Evolutionary conservation across 2,797 vertebrate species (phyloP).

Genomic region (Pangasius macronema): DNA sequence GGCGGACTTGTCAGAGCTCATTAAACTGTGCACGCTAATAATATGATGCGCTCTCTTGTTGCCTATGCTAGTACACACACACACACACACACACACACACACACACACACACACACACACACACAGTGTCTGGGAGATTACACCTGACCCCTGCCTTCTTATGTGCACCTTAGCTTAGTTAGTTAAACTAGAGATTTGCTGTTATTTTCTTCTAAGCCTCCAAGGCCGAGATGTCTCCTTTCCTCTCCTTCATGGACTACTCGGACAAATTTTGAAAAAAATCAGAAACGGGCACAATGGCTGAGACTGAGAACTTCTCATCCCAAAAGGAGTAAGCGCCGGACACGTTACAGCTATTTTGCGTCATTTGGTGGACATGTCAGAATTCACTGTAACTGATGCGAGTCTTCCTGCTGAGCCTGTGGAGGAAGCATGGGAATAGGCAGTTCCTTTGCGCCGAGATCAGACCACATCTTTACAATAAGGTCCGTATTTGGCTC

Average conservation of each 20-base stretch:
- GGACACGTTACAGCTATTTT: background rate
- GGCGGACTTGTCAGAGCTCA: background rate
- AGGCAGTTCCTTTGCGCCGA: constrained; percentile 86
- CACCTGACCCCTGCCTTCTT: constrained; percentile 47
- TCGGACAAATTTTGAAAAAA: background rate
- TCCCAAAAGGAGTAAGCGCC: background rate
- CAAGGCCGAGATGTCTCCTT: background rate
- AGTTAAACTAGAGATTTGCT: constrained; percentile 61
- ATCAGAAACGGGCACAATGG: background rate
- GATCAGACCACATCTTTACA: constrained; percentile 84
- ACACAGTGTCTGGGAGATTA: constrained; percentile 69
- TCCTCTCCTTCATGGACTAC: background rate
- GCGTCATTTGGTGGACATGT: background rate
- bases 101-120: background rate
- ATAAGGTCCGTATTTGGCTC: constrained; percentile 76
- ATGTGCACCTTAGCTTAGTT: constrained; percentile 30
- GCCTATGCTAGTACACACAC: background rate
- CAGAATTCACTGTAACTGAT: constrained; percentile 40
- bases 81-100: background rate
- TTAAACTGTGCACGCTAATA: background rate
- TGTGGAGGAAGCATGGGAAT: constrained; percentile 77
- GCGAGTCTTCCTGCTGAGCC: constrained; percentile 61
- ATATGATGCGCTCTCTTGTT: background rate
- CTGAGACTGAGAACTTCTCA: background rate
- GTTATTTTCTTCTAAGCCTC: constrained; percentile 54